Percentiles rank a stretch among this genome's conserved stretches.
These are phyloP conservation scores for Asteroscopus sphinx DNA, from an alignment of 2,888 invertebrate genomes.

Conservation along the genomic window DNA sequence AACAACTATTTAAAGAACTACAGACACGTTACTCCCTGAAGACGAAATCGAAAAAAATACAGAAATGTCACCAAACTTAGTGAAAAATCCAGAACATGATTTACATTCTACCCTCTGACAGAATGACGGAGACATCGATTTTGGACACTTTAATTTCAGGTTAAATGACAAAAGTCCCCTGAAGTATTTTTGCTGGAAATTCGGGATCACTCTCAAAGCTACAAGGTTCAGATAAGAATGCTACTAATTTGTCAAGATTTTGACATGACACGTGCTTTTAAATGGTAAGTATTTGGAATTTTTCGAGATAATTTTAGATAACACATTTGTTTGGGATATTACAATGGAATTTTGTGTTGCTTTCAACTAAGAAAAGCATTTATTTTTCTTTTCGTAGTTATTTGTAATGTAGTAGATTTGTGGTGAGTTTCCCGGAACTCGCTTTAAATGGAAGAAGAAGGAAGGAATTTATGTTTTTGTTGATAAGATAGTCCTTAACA, in stretches of 20 bases:
- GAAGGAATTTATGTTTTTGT: too few species aligned
- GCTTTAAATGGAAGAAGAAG: too few species aligned
- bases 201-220: conserved; percentile 58
- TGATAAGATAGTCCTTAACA: too few species aligned
- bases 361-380: not conserved
- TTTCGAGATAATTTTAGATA: conserved; percentile 33
- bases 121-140: conserved; percentile 82
- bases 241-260: conserved; percentile 68
- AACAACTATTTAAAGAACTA: conserved; percentile 57
- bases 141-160: conserved; percentile 88
- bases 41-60: conserved; percentile 26
- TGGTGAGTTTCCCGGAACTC: too few species aligned
- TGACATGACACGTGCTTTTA: conserved; percentile 69
- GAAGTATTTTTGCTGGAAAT: conserved; percentile 76
- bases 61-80: conserved; percentile 46
- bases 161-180: conserved; percentile 79
- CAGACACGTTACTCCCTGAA: conserved; percentile 23
- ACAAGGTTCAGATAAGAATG: conserved; percentile 64
- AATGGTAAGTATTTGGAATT: conserved; percentile 39
- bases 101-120: conserved; percentile 68
- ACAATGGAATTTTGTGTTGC: not conserved
- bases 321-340: conserved; percentile 15
- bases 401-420: too few species aligned
- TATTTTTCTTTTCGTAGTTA: too few species aligned
- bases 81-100: conserved; percentile 76